phyloP scores from a whole-genome alignment of 2,797 vertebrate species.

The Sparus aurata region DNA sequence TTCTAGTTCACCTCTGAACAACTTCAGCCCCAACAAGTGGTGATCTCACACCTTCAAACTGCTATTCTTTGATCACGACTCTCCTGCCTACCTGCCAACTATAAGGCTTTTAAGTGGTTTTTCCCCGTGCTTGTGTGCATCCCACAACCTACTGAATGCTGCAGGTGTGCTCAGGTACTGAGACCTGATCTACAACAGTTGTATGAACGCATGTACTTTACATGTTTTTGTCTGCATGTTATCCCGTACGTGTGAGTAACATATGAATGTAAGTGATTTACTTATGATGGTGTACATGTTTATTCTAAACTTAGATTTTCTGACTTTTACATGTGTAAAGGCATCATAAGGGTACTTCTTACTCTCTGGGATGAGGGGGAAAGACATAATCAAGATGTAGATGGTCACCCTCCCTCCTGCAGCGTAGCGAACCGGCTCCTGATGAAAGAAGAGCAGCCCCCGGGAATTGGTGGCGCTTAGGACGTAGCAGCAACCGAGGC shows the following conservation, averaged over 20 bases:
- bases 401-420: neutral
- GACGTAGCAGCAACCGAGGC: neutral
- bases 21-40: neutral
- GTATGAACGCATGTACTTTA: neutral
- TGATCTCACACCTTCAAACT: neutral
- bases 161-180: neutral
- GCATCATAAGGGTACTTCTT: neutral
- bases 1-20: neutral
- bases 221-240: neutral
- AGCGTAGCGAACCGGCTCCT: neutral
- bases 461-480: neutral
- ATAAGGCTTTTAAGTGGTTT: neutral
- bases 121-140: neutral
- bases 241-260: too few species aligned
- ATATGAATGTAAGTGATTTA: too few species aligned
- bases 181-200: neutral
- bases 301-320: too few species aligned
- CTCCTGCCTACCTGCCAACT: neutral
- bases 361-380: neutral
- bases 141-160: neutral
- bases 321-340: too few species aligned
- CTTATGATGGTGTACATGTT: too few species aligned
- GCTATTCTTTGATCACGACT: neutral
- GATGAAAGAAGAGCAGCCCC: neutral
- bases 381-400: neutral